Evolutionary conservation across 2,888 invertebrate species (phyloP).

Genomic region (Ichneumoninae sp.): DNA sequence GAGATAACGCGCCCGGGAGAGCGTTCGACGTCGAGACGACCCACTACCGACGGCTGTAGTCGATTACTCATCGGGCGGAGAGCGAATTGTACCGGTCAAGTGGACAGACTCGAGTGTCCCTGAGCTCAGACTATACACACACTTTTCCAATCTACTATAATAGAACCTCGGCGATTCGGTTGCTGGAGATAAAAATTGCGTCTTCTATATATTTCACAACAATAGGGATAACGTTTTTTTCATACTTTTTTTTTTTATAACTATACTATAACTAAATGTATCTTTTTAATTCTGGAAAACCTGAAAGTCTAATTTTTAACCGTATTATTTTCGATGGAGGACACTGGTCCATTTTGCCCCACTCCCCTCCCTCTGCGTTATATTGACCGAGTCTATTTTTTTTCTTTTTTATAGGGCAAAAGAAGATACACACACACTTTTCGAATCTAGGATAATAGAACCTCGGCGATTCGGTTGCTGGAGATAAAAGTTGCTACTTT

Average conservation of each 20-base stretch:
- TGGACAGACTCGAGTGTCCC: constrained; percentile 56
- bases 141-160: constrained; percentile 48
- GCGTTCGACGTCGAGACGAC: constrained; percentile 48
- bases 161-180: constrained; percentile 17
- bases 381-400: too few relatives aligned
- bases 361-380: too few relatives aligned
- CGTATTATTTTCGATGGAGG: too few relatives aligned
- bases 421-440: neutral
- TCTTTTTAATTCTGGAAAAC: too few relatives aligned
- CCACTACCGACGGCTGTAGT: constrained; percentile 22
- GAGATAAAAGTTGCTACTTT: constrained; percentile 14
- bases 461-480: neutral
- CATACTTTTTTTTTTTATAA: neutral
- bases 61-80: constrained; percentile 51
- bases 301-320: too few relatives aligned
- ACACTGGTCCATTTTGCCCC: too few relatives aligned
- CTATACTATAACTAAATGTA: too few relatives aligned
- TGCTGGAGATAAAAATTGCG: constrained; percentile 15
- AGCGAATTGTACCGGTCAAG: constrained; percentile 50
- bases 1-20: constrained; percentile 49
- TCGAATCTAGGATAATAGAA: constrained; percentile 49
- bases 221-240: neutral
- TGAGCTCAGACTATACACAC: constrained; percentile 41
- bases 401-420: too few relatives aligned
- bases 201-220: neutral